Base-by-base conservation (phyloP, 2,113 vertebrate genomes). In the Leptosomus discolor region DNA sequence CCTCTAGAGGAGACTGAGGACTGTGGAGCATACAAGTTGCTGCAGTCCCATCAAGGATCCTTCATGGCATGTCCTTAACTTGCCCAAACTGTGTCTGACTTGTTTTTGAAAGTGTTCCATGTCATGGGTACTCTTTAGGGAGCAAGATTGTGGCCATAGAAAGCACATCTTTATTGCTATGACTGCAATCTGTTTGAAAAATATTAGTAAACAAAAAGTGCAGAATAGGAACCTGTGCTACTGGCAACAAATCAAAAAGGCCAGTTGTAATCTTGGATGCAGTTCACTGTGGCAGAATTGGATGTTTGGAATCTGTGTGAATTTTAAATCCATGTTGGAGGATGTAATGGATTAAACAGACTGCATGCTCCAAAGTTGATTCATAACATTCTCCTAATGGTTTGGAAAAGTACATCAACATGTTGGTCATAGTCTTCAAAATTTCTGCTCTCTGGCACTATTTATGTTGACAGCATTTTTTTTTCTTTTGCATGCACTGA, bases 1-100 rank as follows among this genome's bases (percentile, higher is more conserved):
- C 94, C 87, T 97, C 89, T 96, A 94, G 95, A 96, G 95, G 93
- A 77, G 43, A 78, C 34, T 43, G 43, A 91, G 48, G 24, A 71
- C 76, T 50, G 37, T 68, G 30, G 73, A 91, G 48, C 36, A 4
- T 32, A 16, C 3, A 27, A 61, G 16, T 51, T 48, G 34, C 36
- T 85, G 4, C 4, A 63, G 64, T 48, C 17, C 41, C 46, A 20
- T 77, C 54, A 70, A 77, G 26, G 45, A 21, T 60, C 26, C 75
- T 37, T 81, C 9, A 5, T 8, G 14, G 15, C 27, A 29, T 34
- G 9, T 63, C 39, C 23, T 78, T 65, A 65, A 53, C 8, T 76
- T 86, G 51, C n/a, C 26, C 22, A 67, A 64, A 50, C 21, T 68
- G 21, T 18, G 26, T 67, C 39, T 75, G 21, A 36, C n/a, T 75